Conservation (phyloP, 2,888 invertebrate genomes). For the Drepanosiphum platanoidis region DNA sequence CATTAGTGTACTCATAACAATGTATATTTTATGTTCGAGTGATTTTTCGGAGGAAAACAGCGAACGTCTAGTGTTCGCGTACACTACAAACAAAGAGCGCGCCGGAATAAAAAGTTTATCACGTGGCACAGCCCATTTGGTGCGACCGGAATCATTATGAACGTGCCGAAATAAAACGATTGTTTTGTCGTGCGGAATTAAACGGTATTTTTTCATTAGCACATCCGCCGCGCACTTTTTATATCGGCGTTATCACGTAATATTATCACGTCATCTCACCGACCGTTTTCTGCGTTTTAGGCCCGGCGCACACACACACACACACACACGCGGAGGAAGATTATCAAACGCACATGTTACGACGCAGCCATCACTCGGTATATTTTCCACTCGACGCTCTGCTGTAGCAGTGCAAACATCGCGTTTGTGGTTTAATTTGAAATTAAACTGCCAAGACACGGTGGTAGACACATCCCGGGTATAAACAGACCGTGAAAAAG, state of each 20-base stretch:
- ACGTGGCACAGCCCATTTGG: background rate
- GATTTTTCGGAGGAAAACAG: conserved; percentile 3
- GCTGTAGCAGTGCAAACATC: background rate
- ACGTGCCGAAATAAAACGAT: background rate
- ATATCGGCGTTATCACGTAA: too few relatives aligned
- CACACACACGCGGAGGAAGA: background rate
- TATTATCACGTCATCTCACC: too few relatives aligned
- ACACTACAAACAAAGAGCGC: background rate
- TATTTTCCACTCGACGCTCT: background rate
- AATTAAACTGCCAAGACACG: conserved; percentile 8
- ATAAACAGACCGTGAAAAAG: conserved; percentile 15
- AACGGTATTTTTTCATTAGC: too few relatives aligned
- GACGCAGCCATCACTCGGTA: too few relatives aligned
- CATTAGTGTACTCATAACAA: background rate
- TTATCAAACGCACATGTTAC: background rate
- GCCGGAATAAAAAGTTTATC: conserved; percentile 18
- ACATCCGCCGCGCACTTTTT: too few relatives aligned
- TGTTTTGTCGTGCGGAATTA: background rate
- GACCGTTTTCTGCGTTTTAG: too few relatives aligned
- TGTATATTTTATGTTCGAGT: background rate
- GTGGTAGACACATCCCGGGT: background rate
- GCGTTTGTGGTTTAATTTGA: conserved; percentile 29
- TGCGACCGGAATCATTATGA: background rate
- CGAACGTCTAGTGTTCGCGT: background rate
- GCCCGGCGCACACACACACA: background rate